Percentiles rank a stretch among this genome's conserved stretches.
Conservation (phyloP, 2,797 vertebrate species). For the Mus minutoides region DNA sequence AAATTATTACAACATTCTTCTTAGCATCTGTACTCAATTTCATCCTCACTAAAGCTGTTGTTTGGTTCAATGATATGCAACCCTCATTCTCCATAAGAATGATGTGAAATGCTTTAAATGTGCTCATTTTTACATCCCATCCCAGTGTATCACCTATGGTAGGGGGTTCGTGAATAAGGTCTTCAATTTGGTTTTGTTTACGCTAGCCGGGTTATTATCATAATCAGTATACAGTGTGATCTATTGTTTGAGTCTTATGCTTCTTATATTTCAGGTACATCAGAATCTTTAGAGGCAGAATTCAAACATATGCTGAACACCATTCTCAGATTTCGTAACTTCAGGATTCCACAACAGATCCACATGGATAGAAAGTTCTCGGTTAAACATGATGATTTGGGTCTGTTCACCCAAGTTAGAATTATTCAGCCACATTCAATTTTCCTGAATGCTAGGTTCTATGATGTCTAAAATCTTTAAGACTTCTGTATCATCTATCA, state of each 20-base stretch:
- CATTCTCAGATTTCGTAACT: constrained; percentile 24
- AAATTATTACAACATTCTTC: not conserved
- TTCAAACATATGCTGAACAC: not conserved
- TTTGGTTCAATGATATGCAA: not conserved
- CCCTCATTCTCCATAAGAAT: constrained; percentile 48
- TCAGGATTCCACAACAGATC: not conserved
- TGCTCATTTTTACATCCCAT: not conserved
- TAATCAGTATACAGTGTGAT: not conserved
- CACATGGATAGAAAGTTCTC: not conserved
- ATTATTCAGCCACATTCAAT: constrained; percentile 1
- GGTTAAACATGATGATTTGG: not conserved
- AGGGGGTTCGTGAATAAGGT: not conserved
- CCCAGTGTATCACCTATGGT: constrained; percentile 12
- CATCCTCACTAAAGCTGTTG: not conserved
- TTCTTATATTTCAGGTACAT: constrained; percentile 7
- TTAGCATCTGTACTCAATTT: not conserved
- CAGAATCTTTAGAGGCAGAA: constrained; percentile 5
- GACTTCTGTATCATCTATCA: not conserved
- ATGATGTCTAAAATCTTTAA: constrained; percentile 6
- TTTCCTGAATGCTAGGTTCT: constrained; percentile 24
- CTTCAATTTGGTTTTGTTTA: not conserved
- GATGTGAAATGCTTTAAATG: not conserved
- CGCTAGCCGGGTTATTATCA: not conserved
- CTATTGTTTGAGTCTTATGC: not conserved
- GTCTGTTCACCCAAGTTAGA: not conserved